phyloP scores from a whole-genome alignment of 2,888 invertebrate species.

The Drosophila neonasuta region DNA sequence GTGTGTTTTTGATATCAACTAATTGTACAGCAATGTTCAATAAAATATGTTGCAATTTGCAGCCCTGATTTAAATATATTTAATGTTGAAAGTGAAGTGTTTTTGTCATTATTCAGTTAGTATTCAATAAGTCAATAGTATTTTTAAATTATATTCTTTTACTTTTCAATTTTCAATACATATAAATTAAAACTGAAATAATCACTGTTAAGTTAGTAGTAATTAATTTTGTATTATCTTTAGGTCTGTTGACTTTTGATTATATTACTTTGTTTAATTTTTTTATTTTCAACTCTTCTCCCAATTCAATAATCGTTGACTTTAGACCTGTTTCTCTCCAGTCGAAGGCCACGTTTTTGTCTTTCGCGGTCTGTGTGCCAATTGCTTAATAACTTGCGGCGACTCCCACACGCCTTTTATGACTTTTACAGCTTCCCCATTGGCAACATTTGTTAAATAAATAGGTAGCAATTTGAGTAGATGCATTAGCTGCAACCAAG shows the following conservation, averaged over 20 bases:
- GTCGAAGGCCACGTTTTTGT: slow-evolving; percentile 54
- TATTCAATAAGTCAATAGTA: no score
- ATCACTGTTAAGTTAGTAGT: no score
- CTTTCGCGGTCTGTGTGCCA: slow-evolving; percentile 51
- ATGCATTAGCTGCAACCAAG: slow-evolving; percentile 23
- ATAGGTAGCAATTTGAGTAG: slow-evolving; percentile 2
- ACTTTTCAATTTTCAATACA: background rate
- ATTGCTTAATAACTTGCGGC: slow-evolving; percentile 52
- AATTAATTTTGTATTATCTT: no score
- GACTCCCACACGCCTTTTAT: slow-evolving; percentile 43
- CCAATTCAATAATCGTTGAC: background rate
- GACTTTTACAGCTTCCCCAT: slow-evolving; percentile 15
- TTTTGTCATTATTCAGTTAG: no score
- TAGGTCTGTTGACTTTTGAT: no score
- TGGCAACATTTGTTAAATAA: slow-evolving; percentile 11
- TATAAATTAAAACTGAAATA: no score
- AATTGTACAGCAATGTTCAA: slow-evolving; percentile 2
- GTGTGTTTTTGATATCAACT: background rate
- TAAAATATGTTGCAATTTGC: background rate
- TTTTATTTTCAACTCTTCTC: background rate
- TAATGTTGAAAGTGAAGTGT: no score
- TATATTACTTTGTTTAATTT: no score
- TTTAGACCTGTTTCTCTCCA: slow-evolving; percentile 9
- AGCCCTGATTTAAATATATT: background rate
- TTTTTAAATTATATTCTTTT: no score